Conservation (phyloP, 2,888 invertebrate species). For the Drepanosiphum platanoidis region DNA sequence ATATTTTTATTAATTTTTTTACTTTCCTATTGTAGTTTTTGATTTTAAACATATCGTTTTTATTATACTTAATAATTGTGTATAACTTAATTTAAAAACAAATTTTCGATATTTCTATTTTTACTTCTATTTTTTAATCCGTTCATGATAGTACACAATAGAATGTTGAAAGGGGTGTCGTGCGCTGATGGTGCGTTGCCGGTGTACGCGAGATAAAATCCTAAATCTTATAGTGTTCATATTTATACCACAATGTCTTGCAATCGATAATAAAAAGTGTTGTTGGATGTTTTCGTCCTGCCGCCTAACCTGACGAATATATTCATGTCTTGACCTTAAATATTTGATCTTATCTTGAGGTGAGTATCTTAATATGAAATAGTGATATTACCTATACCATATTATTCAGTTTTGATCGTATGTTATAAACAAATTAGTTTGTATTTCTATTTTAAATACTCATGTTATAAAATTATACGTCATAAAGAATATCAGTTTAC, state of each 20-base stretch:
- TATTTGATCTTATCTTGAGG: slow-evolving; percentile 42
- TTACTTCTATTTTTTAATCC: slow-evolving; percentile 16
- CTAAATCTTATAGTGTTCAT: not conserved
- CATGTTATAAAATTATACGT: not conserved
- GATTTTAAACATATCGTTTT: slow-evolving; percentile 11
- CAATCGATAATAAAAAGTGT: slow-evolving; percentile 39
- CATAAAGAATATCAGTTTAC: not conserved
- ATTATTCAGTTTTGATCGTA: not conserved
- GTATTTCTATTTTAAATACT: not conserved
- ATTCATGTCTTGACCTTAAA: slow-evolving; percentile 61
- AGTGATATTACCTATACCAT: not conserved
- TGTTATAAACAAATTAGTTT: not conserved
- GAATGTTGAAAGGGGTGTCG: slow-evolving; percentile 21
- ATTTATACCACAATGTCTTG: not conserved
- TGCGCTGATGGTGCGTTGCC: not conserved
- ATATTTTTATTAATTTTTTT: slow-evolving; percentile 45
- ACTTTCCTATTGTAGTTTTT: slow-evolving; percentile 20
- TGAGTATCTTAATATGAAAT: slow-evolving; percentile 26
- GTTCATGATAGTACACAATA: not conserved
- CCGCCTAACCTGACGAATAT: slow-evolving; percentile 26
- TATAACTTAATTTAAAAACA: slow-evolving; percentile 19
- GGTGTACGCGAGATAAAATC: slow-evolving; percentile 24
- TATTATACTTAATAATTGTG: not conserved
- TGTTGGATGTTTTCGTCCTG: slow-evolving; percentile 10
- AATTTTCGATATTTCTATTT: not conserved